Conservation (phyloP, 2,888 invertebrate genomes). For the Lomographa bimaculata region DNA sequence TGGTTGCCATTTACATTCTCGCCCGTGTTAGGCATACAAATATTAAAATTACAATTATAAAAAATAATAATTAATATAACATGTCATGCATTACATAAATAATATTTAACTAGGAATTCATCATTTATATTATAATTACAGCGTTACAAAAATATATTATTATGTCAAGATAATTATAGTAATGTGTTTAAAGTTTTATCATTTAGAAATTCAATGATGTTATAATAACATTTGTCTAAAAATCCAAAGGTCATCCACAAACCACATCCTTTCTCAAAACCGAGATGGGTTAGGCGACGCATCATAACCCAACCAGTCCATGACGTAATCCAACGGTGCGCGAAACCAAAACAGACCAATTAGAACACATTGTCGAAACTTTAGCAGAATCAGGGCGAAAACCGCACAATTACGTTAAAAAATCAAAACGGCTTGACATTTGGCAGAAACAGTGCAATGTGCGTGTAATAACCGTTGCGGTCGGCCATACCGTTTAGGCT, state of each 20-base stretch:
- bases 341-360: slow-evolving; percentile 39
- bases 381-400: slow-evolving; percentile 36
- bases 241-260: slow-evolving; percentile 1
- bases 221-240: too few relatives aligned
- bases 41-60: too few relatives aligned
- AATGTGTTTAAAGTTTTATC: too few relatives aligned
- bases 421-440: slow-evolving; percentile 56
- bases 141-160: too few relatives aligned
- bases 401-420: slow-evolving; percentile 48
- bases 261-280: slow-evolving; percentile 1
- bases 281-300: slow-evolving; percentile 10
- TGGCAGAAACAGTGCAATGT: slow-evolving; percentile 46
- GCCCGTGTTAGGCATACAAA: too few relatives aligned
- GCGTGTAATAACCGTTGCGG: slow-evolving; percentile 42
- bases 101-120: too few relatives aligned
- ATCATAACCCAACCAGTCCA: slow-evolving; percentile 10
- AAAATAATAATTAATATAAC: too few relatives aligned
- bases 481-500: slow-evolving; percentile 11
- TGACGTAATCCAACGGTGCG: slow-evolving; percentile 24
- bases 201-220: too few relatives aligned
- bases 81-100: too few relatives aligned
- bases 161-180: too few relatives aligned
- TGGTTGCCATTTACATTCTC: too few relatives aligned
- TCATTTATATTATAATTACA: too few relatives aligned
- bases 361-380: slow-evolving; percentile 70